Conservation (phyloP, 2,797 vertebrate genomes). For the Pitangus sulphuratus region DNA sequence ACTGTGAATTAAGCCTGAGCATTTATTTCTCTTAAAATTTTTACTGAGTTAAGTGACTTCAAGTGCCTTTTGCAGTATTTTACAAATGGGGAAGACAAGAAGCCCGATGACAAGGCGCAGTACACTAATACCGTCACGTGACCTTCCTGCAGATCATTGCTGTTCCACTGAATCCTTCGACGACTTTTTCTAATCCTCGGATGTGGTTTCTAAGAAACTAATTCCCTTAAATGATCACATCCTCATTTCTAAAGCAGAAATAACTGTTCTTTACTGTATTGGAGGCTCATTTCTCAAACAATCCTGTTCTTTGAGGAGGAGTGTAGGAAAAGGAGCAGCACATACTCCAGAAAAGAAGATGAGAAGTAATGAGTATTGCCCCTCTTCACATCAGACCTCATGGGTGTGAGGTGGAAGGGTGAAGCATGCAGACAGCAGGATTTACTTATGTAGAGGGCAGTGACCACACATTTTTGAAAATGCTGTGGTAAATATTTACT, state of each 20-base stretch:
- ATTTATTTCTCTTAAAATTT: neutral
- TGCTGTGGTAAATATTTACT: neutral
- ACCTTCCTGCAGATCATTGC: neutral
- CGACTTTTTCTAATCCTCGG: neutral
- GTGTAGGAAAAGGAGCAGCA: neutral
- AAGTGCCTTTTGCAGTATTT: neutral
- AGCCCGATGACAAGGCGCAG: neutral
- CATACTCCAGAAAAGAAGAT: neutral
- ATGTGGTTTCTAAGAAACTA: neutral
- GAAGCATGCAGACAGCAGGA: neutral
- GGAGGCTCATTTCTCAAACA: neutral
- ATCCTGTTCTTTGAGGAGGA: neutral
- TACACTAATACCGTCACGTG: rapidly evolving
- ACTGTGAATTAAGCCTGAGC: neutral
- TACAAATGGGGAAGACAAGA: neutral
- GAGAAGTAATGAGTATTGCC: neutral
- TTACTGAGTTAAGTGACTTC: neutral
- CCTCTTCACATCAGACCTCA: neutral
- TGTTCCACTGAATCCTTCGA: rapidly evolving
- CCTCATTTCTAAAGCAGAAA: neutral
- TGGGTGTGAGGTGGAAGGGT: rapidly evolving
- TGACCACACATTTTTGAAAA: neutral
- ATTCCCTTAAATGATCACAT: neutral
- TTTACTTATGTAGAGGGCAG: neutral
- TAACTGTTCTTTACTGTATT: neutral